A percentile compares a stretch with the other conserved stretches of the same genome.
These are phyloP conservation scores for Oophaga pumilio DNA, from an alignment of 2,113 vertebrate species.

Conservation along the genomic window DNA sequence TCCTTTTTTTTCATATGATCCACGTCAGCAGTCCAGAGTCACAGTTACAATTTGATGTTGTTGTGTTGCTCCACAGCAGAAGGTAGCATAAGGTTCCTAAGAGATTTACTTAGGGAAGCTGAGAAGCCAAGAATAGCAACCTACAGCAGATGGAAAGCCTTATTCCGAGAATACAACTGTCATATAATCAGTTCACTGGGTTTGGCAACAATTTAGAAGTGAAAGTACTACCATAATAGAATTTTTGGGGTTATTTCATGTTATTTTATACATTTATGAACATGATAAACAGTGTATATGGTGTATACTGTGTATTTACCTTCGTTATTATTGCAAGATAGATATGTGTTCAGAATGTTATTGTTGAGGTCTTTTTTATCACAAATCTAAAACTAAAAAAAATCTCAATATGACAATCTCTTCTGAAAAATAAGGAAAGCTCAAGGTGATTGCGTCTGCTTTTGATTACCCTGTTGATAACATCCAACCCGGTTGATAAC, in stretches of 20 bases:
- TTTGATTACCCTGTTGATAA: no score
- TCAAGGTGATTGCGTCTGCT: no score
- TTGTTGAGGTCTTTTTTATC: no score
- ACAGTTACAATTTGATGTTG: background rate
- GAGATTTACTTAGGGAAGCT: conserved; percentile 12
- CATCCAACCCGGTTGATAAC: no score
- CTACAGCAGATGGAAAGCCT: conserved; percentile 18
- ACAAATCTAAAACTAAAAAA: no score
- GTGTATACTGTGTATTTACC: background rate
- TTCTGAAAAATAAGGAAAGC: no score
- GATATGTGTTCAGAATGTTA: no score
- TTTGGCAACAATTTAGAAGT: background rate
- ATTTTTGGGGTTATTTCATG: background rate
- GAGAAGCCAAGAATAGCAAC: conserved; percentile 16
- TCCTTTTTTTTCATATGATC: background rate
- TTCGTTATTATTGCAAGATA: background rate
- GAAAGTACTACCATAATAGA: background rate
- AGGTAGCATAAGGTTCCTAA: conserved; percentile 18
- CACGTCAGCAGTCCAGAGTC: background rate
- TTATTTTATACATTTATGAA: background rate
- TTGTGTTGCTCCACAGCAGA: background rate
- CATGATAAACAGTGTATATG: background rate
- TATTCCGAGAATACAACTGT: conserved; percentile 15
- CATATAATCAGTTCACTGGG: background rate
- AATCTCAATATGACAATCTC: no score